Evolutionary conservation across 2,113 vertebrate species (phyloP), one percentile per base, ranked within the genome.

Genomic region (Hepsetus odoe): DNA sequence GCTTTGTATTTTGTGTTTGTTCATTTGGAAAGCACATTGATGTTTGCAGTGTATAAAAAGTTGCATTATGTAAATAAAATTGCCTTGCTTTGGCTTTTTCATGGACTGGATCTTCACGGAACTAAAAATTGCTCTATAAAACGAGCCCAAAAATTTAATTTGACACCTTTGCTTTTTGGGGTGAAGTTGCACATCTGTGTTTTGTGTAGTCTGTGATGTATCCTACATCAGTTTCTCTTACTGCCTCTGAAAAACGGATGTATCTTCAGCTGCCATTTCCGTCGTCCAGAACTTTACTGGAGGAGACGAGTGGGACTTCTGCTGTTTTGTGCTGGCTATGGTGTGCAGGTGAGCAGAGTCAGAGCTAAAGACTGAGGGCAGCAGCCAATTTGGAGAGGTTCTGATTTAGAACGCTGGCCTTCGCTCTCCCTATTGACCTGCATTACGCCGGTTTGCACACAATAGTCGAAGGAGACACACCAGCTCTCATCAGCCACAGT

Each of bases 351-450:
- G 26, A 59, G 58, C 2, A 46, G 74, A 81, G 74, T 73, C 68
- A 40, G 24, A 44, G 76, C 49, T 79, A 83, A 83, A 75, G 51
- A 72, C 58, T 20, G 38, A 77, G 82, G 74, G 74, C 77, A 80
- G 71, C 74, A 83, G 68, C 59, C 77, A 83, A 77, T 80, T 83
- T 83, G 40, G 46, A 35, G 74, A 72, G 46, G 53, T 76, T 77
- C 33, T 76, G 75, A 77, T 83, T 80, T 77, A 73, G 74, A 75
- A 58, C 38, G 56, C 38, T 24, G 46, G 35, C 59, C 61, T 46
- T 58, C 71, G 73, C 56, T 76, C 74, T 69, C 13, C 53, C 42
- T 30, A 74, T 74, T 83, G 82, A 83, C 82, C 82, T 32, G 49
- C 64, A 83, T 84, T 81, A 83, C 69, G 4, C 49, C 46, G 67